A percentile compares a stretch with the other conserved stretches of the same genome.
Evolutionary conservation across 2,797 vertebrate species (phyloP).

Genomic region (Phoxinus dragarum): DNA sequence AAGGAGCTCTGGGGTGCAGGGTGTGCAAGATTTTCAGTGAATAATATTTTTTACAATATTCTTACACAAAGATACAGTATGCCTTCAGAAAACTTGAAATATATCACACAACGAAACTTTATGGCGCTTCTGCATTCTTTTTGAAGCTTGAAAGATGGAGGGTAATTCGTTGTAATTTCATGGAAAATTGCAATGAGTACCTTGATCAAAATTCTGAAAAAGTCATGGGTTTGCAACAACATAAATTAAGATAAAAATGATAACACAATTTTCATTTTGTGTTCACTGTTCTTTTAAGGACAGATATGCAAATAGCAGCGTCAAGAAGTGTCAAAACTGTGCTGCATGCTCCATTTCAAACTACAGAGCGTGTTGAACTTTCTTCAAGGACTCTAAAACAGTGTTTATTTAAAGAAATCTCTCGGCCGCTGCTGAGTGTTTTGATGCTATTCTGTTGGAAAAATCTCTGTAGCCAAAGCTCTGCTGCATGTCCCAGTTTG

Average conservation of each 20-base stretch:
- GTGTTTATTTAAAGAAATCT: slow-evolving; percentile 31
- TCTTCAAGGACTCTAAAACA: slow-evolving; percentile 25
- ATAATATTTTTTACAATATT: background rate
- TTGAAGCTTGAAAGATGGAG: slow-evolving; percentile 4
- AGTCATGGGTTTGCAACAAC: background rate
- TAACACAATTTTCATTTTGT: background rate
- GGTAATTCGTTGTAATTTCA: background rate
- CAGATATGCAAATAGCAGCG: slow-evolving; percentile 7
- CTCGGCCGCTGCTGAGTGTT: slow-evolving; percentile 30
- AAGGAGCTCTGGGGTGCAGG: background rate
- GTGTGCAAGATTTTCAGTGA: background rate
- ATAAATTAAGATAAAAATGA: background rate
- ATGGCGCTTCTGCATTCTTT: background rate
- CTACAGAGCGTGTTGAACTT: slow-evolving; percentile 7
- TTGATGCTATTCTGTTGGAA: slow-evolving; percentile 40
- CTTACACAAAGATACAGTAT: background rate
- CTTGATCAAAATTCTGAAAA: background rate
- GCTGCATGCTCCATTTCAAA: slow-evolving; percentile 9
- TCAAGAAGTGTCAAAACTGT: slow-evolving; percentile 21
- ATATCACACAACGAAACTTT: background rate
- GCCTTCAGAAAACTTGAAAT: background rate
- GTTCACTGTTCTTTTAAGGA: slow-evolving; percentile 2
- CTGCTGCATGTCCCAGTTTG: slow-evolving; percentile 35
- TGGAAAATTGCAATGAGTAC: background rate
- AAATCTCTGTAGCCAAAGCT: slow-evolving; percentile 34